A percentile compares a stretch with the other conserved stretches of the same genome.
These are phyloP conservation scores for Coccyzus lansbergi DNA, from an alignment of 2,797 vertebrate species.

Conservation along the genomic window DNA sequence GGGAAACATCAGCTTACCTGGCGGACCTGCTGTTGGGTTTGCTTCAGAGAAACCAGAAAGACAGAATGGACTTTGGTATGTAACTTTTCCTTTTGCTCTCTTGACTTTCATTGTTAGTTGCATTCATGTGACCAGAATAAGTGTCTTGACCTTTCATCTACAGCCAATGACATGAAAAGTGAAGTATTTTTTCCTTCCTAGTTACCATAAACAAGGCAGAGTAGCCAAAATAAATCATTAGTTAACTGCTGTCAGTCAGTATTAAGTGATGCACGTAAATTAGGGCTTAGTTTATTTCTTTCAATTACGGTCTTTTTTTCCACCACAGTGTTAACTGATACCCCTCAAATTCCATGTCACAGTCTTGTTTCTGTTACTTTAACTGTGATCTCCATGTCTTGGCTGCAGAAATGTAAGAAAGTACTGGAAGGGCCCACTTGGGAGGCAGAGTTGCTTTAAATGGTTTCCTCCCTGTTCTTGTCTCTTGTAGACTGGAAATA, in stretches of 20 bases:
- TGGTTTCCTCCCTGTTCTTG: neutral
- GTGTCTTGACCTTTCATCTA: conserved; percentile 6
- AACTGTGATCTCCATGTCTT: neutral
- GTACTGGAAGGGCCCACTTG: neutral
- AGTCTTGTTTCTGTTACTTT: neutral
- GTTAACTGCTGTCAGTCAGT: neutral
- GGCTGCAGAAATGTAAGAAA: neutral
- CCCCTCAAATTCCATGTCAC: neutral
- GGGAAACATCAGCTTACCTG: conserved; percentile 91
- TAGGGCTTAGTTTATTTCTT: neutral
- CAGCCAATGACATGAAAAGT: neutral
- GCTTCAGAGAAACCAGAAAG: conserved; percentile 96
- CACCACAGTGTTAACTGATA: neutral
- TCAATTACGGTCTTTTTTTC: neutral
- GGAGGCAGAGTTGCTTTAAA: neutral
- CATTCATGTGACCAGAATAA: neutral
- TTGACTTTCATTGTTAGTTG: neutral
- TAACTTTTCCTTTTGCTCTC: conserved; percentile 30
- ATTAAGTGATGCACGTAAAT: neutral
- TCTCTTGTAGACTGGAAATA: neutral
- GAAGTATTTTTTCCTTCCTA: neutral
- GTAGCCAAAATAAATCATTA: neutral
- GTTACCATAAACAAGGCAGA: neutral
- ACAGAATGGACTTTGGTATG: conserved; percentile 96
- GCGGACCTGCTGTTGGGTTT: conserved; percentile 89